A percentile compares a stretch with the other conserved stretches of the same genome.
phyloP scores from a whole-genome alignment of 2,888 invertebrate genomes.

The Ptycholaimellus sp. region DNA sequence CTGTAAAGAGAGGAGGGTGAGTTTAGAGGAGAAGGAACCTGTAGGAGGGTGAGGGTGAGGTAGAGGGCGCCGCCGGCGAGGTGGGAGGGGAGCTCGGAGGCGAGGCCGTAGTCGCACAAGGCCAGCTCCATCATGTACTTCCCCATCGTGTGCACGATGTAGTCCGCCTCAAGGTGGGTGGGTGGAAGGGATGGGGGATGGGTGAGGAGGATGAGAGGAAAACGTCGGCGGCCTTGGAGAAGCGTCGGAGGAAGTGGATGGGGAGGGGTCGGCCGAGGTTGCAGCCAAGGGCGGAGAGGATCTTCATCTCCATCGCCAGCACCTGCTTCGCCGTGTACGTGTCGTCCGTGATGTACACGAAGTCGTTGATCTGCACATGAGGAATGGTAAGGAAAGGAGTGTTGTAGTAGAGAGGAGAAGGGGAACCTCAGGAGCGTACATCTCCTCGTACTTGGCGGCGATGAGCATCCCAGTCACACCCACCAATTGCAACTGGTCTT shows the following conservation, averaged over 20 bases:
- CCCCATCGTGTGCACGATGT: conserved; percentile 58
- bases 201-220: not conserved
- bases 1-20: too few species aligned
- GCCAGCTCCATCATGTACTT: conserved; percentile 71
- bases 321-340: conserved; percentile 43
- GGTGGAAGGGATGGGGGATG: conserved; percentile 40
- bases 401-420: too few species aligned
- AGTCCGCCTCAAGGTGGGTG: conserved; percentile 62
- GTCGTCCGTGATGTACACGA: conserved; percentile 67
- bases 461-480: conserved; percentile 56
- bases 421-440: conserved; percentile 64
- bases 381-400: too few species aligned
- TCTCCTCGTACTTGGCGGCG: conserved; percentile 82
- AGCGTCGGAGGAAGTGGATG: conserved; percentile 59
- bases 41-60: conserved; percentile 34
- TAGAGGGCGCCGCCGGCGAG: conserved; percentile 56
- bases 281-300: conserved; percentile 46
- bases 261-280: conserved; percentile 61
- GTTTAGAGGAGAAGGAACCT: too few species aligned
- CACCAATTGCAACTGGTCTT: conserved; percentile 54
- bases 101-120: conserved; percentile 52
- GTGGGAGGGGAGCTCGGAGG: conserved; percentile 50
- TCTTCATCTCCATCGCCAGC: conserved; percentile 9
- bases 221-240: conserved; percentile 30
- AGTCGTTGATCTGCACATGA: conserved; percentile 60